Evolutionary conservation across 2,888 invertebrate species (phyloP), one percentile per base, ranked within the genome.

Genomic region (Bugula neritina): DNA sequence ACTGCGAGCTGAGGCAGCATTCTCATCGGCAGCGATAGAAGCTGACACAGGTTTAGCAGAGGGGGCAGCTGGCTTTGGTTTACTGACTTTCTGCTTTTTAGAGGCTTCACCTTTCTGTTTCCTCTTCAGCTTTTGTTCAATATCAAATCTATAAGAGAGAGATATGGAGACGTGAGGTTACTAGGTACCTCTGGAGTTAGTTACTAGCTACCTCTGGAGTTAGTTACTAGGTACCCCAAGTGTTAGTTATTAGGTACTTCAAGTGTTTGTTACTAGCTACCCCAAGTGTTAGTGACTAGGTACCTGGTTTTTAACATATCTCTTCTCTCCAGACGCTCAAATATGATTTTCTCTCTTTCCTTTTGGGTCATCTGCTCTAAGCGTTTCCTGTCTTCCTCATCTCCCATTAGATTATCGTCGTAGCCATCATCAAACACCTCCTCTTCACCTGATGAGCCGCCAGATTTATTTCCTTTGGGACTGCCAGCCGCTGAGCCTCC

Each of bases 371-470:
- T 90, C 74, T 91, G 90, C 17, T 93, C 94, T 63, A 98, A 86
- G 0, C 92, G 87, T 0, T 92, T 91, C 78, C 93, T 89, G 86
- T 98, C 98, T 77, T 94, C 96, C 74, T 93, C 95, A 84, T 97
- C 96, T 0, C 96, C 96, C 91, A 97, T 96, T 35, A 97, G 88
- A 82, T 97, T 92, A 75, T 97, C 96, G 82, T 96, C 97, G 79
- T 92, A 95, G 75, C 97, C 97, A 86, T 98, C 97, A 82, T 94
- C 91, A 81, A 96, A 97, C 84, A 95, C 94, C 76, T 91, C 91
- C 75, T 92, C 71, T 17, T 75, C 74, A 10, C 74, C 71, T 52
- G 73, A 73, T 17, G 52, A 35, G 13, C 73, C 75, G 2, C 55
- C 78, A 17, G 71, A 71, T 17, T 76, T 77, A 27, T 76, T 76